These are phyloP conservation scores for Nanorana parkeri DNA, from an alignment of 2,113 vertebrate species.

Conservation along the genomic window DNA sequence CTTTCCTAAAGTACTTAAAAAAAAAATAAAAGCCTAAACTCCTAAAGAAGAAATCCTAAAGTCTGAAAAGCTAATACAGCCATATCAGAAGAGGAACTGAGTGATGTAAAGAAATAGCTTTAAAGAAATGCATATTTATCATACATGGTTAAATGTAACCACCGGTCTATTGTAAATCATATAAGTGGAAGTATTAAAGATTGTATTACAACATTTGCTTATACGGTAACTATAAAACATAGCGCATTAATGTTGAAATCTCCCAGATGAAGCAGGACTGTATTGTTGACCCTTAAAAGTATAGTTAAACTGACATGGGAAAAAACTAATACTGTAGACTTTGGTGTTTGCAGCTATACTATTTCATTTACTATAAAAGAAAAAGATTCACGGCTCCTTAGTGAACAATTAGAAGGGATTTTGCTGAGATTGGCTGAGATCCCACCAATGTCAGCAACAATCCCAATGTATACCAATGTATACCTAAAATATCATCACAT, in stretches of 20 bases:
- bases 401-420: conserved; percentile 18
- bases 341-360: background rate
- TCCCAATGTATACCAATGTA: conserved; percentile 15
- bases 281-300: background rate
- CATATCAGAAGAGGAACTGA: background rate
- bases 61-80: no score
- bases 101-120: background rate
- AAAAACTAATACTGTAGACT: conserved; percentile 24
- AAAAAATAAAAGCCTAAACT: no score
- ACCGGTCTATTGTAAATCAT: background rate
- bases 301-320: conserved; percentile 20
- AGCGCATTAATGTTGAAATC: conserved; percentile 23
- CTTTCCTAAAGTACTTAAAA: no score
- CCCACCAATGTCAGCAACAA: conserved; percentile 3
- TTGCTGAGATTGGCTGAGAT: conserved; percentile 16
- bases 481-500: conserved; percentile 34
- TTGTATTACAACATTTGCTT: background rate
- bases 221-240: conserved; percentile 4
- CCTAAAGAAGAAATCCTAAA: no score
- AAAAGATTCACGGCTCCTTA: conserved; percentile 17
- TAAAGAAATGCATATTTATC: background rate
- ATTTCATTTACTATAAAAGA: conserved; percentile 19
- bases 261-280: conserved; percentile 13
- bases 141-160: background rate
- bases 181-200: conserved; percentile 11